phyloP scores from a whole-genome alignment of 2,113 vertebrate species.

The Trichechus manatus region DNA sequence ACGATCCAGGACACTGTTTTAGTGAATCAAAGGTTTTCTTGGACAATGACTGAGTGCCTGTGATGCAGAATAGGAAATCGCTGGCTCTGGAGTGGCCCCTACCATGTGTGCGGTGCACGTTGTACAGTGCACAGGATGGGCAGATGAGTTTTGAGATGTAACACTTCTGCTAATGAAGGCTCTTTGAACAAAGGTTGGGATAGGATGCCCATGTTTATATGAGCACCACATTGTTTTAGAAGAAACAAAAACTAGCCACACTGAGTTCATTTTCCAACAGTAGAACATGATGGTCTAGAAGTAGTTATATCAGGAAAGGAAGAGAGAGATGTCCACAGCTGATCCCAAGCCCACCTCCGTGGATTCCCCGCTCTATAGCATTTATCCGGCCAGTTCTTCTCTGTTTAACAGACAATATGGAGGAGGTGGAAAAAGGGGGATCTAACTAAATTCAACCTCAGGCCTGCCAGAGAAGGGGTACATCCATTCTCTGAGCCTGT shows the following conservation, averaged over 20 bases:
- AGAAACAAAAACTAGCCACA: not conserved
- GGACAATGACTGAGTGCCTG: slow-evolving; percentile 67
- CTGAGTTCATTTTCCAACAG: slow-evolving; percentile 1
- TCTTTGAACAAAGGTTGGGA: slow-evolving; percentile 12
- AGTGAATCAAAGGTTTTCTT: slow-evolving; percentile 80
- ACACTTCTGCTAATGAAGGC: not conserved
- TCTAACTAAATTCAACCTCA: not conserved
- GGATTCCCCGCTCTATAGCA: not conserved
- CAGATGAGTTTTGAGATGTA: not conserved
- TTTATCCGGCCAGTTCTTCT: not conserved
- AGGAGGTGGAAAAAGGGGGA: not conserved
- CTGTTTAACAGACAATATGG: not conserved
- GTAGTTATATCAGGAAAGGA: not conserved
- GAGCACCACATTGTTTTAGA: slow-evolving; percentile 3
- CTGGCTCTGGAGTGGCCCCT: slow-evolving; percentile 58
- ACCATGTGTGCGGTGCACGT: fast-evolving
- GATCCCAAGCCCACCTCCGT: not conserved
- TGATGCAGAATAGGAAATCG: slow-evolving; percentile 66
- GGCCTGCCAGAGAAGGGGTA: not conserved
- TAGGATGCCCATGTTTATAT: not conserved
- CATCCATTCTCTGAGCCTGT: not conserved
- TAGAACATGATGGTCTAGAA: not conserved
- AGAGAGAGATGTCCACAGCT: not conserved
- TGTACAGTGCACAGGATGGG: not conserved
- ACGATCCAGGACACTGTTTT: slow-evolving; percentile 72